A percentile compares a stretch with the other conserved stretches of the same genome.
Conservation (phyloP, 2,113 vertebrate genomes). For the Arenaria interpres region DNA sequence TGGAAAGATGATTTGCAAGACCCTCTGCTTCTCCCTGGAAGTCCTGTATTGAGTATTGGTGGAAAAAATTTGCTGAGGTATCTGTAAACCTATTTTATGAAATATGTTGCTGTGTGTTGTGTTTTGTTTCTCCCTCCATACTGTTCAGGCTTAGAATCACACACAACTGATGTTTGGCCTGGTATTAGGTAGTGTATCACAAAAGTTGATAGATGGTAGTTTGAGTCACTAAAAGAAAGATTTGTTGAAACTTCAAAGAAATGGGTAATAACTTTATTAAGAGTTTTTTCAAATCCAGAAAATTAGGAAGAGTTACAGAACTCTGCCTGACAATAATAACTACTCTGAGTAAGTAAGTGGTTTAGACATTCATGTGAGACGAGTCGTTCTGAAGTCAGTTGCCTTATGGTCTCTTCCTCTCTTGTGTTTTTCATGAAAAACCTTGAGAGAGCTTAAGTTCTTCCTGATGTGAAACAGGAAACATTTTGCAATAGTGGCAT, state of each 20-base stretch:
- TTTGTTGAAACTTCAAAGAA: not conserved
- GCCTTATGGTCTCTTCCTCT: not conserved
- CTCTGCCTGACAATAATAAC: not conserved
- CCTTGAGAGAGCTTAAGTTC: slow-evolving; percentile 4
- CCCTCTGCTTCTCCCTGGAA: not conserved
- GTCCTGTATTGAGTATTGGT: not conserved
- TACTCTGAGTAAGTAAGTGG: not conserved
- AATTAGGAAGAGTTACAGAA: not conserved
- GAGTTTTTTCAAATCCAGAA: not conserved
- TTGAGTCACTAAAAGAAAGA: not conserved
- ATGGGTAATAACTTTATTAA: not conserved
- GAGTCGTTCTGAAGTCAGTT: not conserved
- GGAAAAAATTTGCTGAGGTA: not conserved
- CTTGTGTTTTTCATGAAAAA: not conserved
- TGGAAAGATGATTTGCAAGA: not conserved
- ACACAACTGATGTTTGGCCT: not conserved
- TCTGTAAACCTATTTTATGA: not conserved
- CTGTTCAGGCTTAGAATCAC: not conserved
- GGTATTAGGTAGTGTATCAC: not conserved
- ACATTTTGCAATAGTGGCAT: slow-evolving; percentile 28
- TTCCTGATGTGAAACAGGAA: slow-evolving; percentile 49
- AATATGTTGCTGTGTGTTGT: not conserved
- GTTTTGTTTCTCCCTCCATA: not conserved
- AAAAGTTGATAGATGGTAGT: not conserved
- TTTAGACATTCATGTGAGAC: not conserved